Evolutionary conservation across 2,113 vertebrate genomes (phyloP).

Genomic region (Rhinolophus sinicus): DNA sequence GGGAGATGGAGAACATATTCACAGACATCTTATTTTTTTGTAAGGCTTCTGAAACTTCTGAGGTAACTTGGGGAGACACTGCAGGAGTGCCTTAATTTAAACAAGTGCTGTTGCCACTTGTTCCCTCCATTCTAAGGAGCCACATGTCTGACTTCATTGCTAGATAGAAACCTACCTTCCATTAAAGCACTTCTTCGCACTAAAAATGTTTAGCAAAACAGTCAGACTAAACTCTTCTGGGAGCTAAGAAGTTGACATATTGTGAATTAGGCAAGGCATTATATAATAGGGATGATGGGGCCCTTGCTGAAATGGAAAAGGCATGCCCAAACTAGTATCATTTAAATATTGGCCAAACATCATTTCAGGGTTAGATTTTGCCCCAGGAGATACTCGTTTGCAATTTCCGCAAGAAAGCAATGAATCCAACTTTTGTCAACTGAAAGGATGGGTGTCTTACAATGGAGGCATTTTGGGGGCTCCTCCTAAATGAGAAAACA

Average conservation of each 20-base stretch:
- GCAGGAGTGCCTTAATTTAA: neutral
- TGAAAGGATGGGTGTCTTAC: neutral
- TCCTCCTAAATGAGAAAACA: neutral
- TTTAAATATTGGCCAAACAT: neutral
- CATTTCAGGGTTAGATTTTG: neutral
- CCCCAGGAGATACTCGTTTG: neutral
- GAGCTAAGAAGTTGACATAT: neutral
- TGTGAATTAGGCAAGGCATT: neutral
- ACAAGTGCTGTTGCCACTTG: neutral
- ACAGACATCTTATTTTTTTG: neutral
- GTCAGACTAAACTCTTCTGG: neutral
- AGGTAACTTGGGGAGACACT: neutral
- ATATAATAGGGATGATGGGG: neutral
- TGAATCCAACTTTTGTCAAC: neutral
- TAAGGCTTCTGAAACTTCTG: neutral
- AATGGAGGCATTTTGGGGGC: neutral
- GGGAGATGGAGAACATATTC: neutral
- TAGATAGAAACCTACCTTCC: neutral
- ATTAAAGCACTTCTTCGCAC: neutral
- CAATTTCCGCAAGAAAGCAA: slow-evolving; percentile 14
- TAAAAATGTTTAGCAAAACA: neutral
- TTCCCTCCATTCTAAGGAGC: neutral
- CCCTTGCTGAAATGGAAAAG: neutral
- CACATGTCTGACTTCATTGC: neutral
- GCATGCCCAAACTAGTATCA: neutral